Base-by-base conservation (phyloP, 1,140 invertebrate genomes). In the Hormaphis cornu region DNA sequence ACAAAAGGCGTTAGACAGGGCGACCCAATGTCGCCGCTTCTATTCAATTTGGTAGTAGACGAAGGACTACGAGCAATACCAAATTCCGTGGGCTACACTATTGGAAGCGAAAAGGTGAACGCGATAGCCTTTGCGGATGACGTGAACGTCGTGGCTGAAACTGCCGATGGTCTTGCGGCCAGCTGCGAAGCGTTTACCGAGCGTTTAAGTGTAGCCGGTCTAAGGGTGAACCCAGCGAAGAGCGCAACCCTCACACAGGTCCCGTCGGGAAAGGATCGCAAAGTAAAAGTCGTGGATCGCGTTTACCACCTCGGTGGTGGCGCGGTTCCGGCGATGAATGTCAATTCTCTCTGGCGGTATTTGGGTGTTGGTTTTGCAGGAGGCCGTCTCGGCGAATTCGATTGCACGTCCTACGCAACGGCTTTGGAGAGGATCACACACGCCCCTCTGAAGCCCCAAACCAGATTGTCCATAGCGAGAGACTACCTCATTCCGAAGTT, bases 31-130 rank as follows among this genome's bases (percentile, higher is more conserved):
- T 71, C 72, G 8, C 73, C 72, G 4, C 5, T 75, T 14, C 72
- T 78, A 12, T 79, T 78, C 52, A 76, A 77, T 30, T 40, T 75
- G 37, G 72, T 72, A 3, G 71, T 77, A 48, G 74, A 77, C 24
- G 4, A 4, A 5, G 4, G 14, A 18, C 4, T 48, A 7, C 46
- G 4, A 14, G n/a, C n/a, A 4, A 5, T 48, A 18, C 46, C 46
- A n/a, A 7, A 48, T n/a, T 4, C 4, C 14, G 46, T 48, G 5
- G 46, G 46, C 4, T 48, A 6, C 22, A 4, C 5, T 6, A 14
- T 48, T 4, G 46, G 46, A 4, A 14, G 14, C 4, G 50, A 9
- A 3, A 9, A 8, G 1, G 33, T 56, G 2, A 37, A 37, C n/a
- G 28, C 28, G 3, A 9, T 56, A 3, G 53, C 53, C 2, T 56